Base-by-base conservation (phyloP, 2,797 vertebrate genomes). In the Cichlasoma orientale region DNA sequence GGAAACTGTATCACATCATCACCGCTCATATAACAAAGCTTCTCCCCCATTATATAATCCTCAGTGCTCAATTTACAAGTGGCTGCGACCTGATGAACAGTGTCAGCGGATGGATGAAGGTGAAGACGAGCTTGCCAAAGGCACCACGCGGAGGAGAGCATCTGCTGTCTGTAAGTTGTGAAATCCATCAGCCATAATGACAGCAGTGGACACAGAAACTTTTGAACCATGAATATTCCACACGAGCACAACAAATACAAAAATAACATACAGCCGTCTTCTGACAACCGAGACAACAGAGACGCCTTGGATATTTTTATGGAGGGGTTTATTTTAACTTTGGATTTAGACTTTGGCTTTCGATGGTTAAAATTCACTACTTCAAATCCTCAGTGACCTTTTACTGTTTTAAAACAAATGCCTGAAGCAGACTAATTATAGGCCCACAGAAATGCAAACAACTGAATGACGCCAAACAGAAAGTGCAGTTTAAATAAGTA, bases 111-210 rank as follows among this genome's bases (percentile, higher is more conserved):
- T 63, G 63, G 75, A 82, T 83, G 78, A 82, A 81, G 80, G 68
- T 85, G 81, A 89, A 54, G 78, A 75, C 33, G 58, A 85, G 77
- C 12, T 59, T 25, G 29, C 31, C 59, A 21, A 53, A 68, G 69
- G 70, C 73, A 53, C 72, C 88, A 87, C n/a, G 74, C 81, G 63
- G 86, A 80, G 88, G 59, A 61, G 58, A 87, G 77, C 86, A 91
- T 89, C 89, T 90, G 86, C 84, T 70, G 79, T 84, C 84, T 82
- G 80, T 29, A 3, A 80, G 53, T 82, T 63, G 72, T 57, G 4
- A 29, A 81, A 41, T 80, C 63, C 27, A 78, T 82, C 82, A 77
- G 58, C 55, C 6, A 16, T 1, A 71, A 70, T 9, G 57, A 79
- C 72, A 80, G 68, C 56, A n/a, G 63, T 58, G 75, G 57, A 78